Conservation (phyloP, 2,888 invertebrate species). For the Ophioninae sp. region DNA sequence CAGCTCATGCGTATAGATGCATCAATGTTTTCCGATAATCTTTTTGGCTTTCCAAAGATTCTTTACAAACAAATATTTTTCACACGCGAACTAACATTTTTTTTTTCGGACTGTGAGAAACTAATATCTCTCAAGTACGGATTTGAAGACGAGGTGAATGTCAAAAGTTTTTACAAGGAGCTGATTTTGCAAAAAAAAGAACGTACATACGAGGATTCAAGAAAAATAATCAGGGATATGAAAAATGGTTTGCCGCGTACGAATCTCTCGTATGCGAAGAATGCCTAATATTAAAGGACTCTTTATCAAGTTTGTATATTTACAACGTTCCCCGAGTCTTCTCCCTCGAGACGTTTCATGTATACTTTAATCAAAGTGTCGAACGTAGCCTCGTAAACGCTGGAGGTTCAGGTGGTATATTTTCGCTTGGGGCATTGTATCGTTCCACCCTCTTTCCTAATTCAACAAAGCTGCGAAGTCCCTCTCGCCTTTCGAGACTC, state of each 20-base stretch:
- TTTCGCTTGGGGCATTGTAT: slow-evolving; percentile 30
- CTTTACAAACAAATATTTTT: too few relatives aligned
- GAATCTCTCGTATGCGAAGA: not conserved
- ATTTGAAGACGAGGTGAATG: not conserved
- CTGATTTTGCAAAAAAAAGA: not conserved
- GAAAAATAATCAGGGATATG: too few relatives aligned
- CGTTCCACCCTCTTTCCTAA: slow-evolving; percentile 38
- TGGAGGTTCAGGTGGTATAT: slow-evolving; percentile 44
- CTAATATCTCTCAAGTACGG: too few relatives aligned
- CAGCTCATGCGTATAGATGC: too few relatives aligned
- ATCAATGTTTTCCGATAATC: too few relatives aligned
- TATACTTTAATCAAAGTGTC: slow-evolving; percentile 54
- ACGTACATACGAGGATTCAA: not conserved
- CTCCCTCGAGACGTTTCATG: slow-evolving; percentile 23
- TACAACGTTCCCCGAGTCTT: slow-evolving; percentile 1
- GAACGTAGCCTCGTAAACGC: slow-evolving; percentile 44
- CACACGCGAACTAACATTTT: too few relatives aligned
- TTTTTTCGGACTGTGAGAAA: too few relatives aligned
- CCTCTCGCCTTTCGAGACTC: slow-evolving; percentile 25
- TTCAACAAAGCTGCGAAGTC: slow-evolving; percentile 28
- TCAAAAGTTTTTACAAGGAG: not conserved
- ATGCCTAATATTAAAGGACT: not conserved
- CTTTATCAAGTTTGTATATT: slow-evolving; percentile 18
- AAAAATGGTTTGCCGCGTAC: too few relatives aligned
- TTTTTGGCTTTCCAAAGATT: too few relatives aligned